Conservation (phyloP, 1,140 invertebrate genomes). For the Anagrus nilaparvatae region DNA sequence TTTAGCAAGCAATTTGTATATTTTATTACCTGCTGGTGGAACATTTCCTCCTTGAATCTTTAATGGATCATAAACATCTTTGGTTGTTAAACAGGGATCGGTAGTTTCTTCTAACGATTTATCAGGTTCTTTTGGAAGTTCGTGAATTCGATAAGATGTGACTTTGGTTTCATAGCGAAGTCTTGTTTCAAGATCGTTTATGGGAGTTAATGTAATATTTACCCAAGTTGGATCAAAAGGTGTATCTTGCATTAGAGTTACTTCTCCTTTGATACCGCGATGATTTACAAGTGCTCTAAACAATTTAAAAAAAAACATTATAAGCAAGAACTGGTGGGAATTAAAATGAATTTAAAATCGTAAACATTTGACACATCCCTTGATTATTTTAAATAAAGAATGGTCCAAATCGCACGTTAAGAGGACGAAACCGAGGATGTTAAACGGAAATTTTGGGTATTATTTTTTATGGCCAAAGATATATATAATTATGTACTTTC, state of each 20-base stretch:
- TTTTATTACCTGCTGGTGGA: slow-evolving; percentile 52
- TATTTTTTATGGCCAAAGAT: too few relatives aligned
- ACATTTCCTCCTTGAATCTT: slow-evolving; percentile 43
- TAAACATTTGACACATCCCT: too few relatives aligned
- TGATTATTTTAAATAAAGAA: too few relatives aligned
- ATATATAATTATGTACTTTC: too few relatives aligned
- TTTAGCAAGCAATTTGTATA: neutral
- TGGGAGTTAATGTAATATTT: slow-evolving; percentile 58
- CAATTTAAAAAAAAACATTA: too few relatives aligned
- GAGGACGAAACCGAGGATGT: too few relatives aligned
- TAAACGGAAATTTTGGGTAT: too few relatives aligned
- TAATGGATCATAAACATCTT: slow-evolving; percentile 58
- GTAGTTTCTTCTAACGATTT: slow-evolving; percentile 36
- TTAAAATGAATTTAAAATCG: too few relatives aligned
- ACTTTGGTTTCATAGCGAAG: slow-evolving; percentile 51
- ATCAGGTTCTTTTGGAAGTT: slow-evolving; percentile 52
- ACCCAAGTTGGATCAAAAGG: slow-evolving; percentile 76
- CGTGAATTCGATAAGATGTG: slow-evolving; percentile 57
- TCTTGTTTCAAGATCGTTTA: slow-evolving; percentile 52
- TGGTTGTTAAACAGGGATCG: slow-evolving; percentile 53
- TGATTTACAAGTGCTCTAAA: slow-evolving; percentile 63
- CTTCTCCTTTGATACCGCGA: slow-evolving; percentile 69
- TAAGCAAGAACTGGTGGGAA: too few relatives aligned
- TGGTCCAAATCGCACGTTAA: too few relatives aligned
- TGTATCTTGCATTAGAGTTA: slow-evolving; percentile 71